A percentile compares a stretch with the other conserved stretches of the same genome.
Evolutionary conservation across 2,113 vertebrate species (phyloP).

Genomic region (Tetraodon nigroviridis): DNA sequence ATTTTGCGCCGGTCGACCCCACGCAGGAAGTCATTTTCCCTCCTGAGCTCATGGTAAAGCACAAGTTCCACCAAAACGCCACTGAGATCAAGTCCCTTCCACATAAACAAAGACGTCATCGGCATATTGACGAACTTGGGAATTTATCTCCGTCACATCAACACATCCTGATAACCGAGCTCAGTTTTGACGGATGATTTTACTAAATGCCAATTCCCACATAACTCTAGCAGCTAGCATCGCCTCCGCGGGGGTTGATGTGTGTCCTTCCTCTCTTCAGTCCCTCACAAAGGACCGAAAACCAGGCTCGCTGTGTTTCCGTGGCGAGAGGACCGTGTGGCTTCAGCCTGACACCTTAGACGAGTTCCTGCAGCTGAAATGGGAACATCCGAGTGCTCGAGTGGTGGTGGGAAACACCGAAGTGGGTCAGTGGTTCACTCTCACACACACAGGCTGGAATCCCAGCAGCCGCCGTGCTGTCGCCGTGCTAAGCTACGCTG

Average conservation of each 20-base stretch:
- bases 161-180: too few relatives aligned
- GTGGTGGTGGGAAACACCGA: constrained; percentile 96
- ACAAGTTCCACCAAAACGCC: background rate
- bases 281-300: constrained; percentile 61
- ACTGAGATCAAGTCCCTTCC: background rate
- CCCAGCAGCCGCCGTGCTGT: background rate
- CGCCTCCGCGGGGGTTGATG: background rate
- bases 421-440: constrained; percentile 80
- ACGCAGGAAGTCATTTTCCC: constrained; percentile 96
- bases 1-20: constrained; percentile 87
- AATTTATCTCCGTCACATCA: too few relatives aligned
- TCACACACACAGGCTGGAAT: background rate
- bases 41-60: constrained; percentile 84
- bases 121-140: too few relatives aligned
- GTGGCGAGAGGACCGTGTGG: constrained; percentile 82
- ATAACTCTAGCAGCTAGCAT: background rate
- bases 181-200: too few relatives aligned
- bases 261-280: constrained; percentile 51
- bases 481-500: too few relatives aligned
- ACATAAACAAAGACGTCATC: too few relatives aligned
- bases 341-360: constrained; percentile 80
- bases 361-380: constrained; percentile 82
- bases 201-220: background rate
- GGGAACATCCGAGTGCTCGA: constrained; percentile 77
- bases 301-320: constrained; percentile 72